phyloP scores from a whole-genome alignment of 2,888 invertebrate genomes.

The Auanema freiburgensis region DNA sequence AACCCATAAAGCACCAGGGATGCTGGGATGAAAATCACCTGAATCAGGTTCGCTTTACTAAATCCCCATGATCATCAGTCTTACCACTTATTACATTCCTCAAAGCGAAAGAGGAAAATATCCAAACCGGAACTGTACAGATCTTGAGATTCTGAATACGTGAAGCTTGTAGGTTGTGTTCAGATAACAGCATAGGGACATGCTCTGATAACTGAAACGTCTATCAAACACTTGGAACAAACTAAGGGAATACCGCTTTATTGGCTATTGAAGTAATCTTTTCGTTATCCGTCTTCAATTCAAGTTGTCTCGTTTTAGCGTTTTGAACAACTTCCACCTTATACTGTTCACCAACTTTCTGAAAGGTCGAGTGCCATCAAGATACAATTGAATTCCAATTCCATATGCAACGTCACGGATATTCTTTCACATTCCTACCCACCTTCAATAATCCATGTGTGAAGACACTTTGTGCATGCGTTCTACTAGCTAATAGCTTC shows the following conservation, averaged over 20 bases:
- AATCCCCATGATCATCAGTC: slow-evolving; percentile 3
- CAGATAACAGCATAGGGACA: slow-evolving; percentile 37
- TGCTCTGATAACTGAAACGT: slow-evolving; percentile 32
- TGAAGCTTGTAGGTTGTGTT: slow-evolving; percentile 48
- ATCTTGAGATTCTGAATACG: slow-evolving; percentile 59
- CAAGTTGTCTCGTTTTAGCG: slow-evolving; percentile 33
- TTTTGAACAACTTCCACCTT: slow-evolving; percentile 43
- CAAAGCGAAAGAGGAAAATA: slow-evolving; percentile 59
- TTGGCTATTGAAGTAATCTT: slow-evolving; percentile 22
- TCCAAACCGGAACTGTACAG: slow-evolving; percentile 58
- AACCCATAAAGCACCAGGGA: slow-evolving; percentile 54
- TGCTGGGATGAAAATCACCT: slow-evolving; percentile 55
- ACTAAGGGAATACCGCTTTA: slow-evolving; percentile 22
- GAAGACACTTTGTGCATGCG: slow-evolving; percentile 55
- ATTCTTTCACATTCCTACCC: too few relatives aligned
- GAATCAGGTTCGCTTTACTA: slow-evolving; percentile 13
- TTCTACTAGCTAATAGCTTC: slow-evolving; percentile 51
- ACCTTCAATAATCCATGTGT: slow-evolving; percentile 49
- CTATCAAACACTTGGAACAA: slow-evolving; percentile 5
- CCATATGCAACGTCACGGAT: too few relatives aligned
- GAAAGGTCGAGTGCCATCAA: slow-evolving; percentile 13
- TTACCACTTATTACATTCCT: slow-evolving; percentile 51
- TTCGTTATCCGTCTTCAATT: slow-evolving; percentile 39
- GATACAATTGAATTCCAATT: not conserved
- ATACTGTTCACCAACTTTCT: slow-evolving; percentile 51